Evolutionary conservation across 2,888 invertebrate genomes (phyloP).

Genomic region (Kuschelorhynchus macadamiae): DNA sequence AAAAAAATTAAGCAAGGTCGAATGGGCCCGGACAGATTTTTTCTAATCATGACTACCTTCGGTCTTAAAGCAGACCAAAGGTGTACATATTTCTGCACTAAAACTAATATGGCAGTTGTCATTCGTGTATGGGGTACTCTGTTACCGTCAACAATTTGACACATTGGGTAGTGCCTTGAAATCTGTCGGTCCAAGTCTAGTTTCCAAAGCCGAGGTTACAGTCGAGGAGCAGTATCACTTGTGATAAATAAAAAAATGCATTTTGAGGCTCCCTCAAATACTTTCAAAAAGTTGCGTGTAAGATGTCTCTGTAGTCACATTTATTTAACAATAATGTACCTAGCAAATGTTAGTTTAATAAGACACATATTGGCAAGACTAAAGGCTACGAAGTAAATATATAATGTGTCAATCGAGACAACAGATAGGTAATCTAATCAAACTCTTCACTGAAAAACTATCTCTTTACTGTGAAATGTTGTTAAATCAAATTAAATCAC

Average conservation of each 20-base stretch:
- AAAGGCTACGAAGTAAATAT: slow-evolving; percentile 14
- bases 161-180: slow-evolving; percentile 17
- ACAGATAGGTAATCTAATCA: too few species aligned
- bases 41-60: slow-evolving; percentile 11
- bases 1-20: slow-evolving; percentile 24
- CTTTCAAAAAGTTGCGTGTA: too few species aligned
- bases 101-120: slow-evolving; percentile 67
- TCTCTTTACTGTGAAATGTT: too few species aligned
- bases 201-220: slow-evolving; percentile 22
- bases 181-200: slow-evolving; percentile 45
- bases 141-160: not conserved
- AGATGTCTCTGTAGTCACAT: not conserved
- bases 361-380: slow-evolving; percentile 32
- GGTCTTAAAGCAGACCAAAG: slow-evolving; percentile 12
- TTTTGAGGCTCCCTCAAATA: not conserved
- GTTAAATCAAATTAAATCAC: too few species aligned
- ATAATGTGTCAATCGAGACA: not conserved
- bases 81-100: slow-evolving; percentile 62
- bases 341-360: slow-evolving; percentile 11
- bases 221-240: slow-evolving; percentile 6
- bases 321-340: not conserved
- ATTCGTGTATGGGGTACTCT: slow-evolving; percentile 24
- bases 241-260: not conserved
- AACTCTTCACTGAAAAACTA: too few species aligned
- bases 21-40: slow-evolving; percentile 43